phyloP scores from a whole-genome alignment of 2,113 vertebrate genomes.

The Boulengeromyrus knoepffleri region DNA sequence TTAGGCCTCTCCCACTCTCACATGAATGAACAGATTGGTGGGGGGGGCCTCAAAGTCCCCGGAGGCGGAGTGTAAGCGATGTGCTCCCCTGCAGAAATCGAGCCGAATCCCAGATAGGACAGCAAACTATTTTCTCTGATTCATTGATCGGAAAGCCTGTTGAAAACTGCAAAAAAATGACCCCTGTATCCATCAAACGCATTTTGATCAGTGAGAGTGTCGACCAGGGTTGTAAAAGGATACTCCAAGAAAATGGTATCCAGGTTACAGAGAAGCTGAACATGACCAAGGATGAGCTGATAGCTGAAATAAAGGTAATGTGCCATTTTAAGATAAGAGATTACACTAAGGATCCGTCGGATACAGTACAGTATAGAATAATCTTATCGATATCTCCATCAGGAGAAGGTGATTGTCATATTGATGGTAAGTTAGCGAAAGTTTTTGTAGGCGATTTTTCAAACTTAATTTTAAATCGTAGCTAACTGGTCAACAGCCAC shows the following conservation, averaged over 20 bases:
- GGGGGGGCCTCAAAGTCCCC: not conserved
- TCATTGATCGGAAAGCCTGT: constrained; percentile 8
- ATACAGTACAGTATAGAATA: not conserved
- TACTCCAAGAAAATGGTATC: constrained; percentile 79
- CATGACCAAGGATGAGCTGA: constrained; percentile 76
- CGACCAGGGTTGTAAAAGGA: constrained; percentile 76
- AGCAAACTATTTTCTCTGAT: not conserved
- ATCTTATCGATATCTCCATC: not conserved
- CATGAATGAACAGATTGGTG: not conserved
- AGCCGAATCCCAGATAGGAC: not conserved
- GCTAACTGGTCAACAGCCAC: not conserved
- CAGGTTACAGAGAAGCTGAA: constrained; percentile 75
- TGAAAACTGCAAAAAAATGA: constrained; percentile 54
- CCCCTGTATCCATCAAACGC: constrained; percentile 63
- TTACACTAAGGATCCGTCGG: not conserved
- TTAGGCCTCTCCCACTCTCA: not conserved
- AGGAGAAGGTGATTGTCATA: not conserved
- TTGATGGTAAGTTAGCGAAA: not conserved
- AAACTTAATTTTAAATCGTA: not conserved
- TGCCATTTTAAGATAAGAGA: not conserved
- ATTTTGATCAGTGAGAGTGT: constrained; percentile 87
- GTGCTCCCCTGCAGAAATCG: not conserved
- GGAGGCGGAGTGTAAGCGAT: not conserved
- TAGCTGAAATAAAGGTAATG: constrained; percentile 76
- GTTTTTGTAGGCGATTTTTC: not conserved